These are phyloP conservation scores for Bettongia penicillata DNA, from an alignment of 2,113 vertebrate species.

Conservation along the genomic window DNA sequence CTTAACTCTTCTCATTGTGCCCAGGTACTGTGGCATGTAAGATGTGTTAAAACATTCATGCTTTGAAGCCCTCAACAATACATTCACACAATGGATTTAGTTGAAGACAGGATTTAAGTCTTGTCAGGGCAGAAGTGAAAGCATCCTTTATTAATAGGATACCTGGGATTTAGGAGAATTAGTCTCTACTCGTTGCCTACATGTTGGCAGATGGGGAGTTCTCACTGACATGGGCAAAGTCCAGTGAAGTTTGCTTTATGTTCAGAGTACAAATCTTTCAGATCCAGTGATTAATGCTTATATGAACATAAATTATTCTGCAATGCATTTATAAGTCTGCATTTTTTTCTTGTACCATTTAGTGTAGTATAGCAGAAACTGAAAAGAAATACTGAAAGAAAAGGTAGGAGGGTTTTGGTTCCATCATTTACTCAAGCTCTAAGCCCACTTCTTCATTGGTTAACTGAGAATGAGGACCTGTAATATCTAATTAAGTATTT, in stretches of 20 bases:
- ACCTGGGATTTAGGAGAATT: neutral
- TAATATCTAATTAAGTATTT: neutral
- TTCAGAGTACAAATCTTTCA: neutral
- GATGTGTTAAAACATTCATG: conserved; percentile 34
- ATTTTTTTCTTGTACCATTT: neutral
- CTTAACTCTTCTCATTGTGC: conserved; percentile 53
- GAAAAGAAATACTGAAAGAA: neutral
- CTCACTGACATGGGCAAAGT: neutral
- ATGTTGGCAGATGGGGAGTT: neutral
- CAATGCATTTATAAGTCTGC: neutral
- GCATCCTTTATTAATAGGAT: conserved; percentile 42
- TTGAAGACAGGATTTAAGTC: conserved; percentile 38
- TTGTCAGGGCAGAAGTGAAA: conserved; percentile 1
- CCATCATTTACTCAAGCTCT: neutral
- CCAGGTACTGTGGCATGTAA: conserved; percentile 13
- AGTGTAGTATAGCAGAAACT: neutral
- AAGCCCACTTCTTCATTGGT: neutral
- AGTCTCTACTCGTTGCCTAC: conserved; percentile 15
- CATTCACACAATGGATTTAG: neutral
- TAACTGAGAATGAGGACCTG: neutral
- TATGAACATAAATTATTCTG: neutral
- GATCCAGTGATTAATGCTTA: neutral
- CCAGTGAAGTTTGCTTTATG: neutral
- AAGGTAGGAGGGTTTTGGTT: neutral
- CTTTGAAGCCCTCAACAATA: conserved; percentile 54